These are phyloP conservation scores for Fratercula arctica DNA, from an alignment of 2,797 vertebrate genomes.

Conservation along the genomic window DNA sequence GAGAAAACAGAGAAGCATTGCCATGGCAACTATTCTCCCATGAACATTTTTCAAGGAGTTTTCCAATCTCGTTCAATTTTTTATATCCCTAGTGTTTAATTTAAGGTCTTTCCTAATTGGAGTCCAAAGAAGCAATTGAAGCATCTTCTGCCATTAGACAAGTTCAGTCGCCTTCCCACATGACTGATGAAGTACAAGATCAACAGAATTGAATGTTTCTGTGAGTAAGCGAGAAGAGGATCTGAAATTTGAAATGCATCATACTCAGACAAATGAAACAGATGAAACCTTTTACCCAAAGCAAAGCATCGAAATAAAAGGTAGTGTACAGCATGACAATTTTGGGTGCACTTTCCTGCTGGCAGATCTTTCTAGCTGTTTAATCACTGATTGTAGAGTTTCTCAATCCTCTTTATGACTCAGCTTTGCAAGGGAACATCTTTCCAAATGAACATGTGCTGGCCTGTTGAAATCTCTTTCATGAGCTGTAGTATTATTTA, in stretches of 20 bases:
- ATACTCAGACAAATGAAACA: background rate
- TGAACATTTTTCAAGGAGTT: background rate
- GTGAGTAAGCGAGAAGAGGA: background rate
- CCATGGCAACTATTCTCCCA: background rate
- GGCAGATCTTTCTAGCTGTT: background rate
- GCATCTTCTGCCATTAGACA: background rate
- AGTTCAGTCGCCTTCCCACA: background rate
- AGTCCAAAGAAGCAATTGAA: conserved; percentile 17
- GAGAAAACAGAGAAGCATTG: conserved; percentile 1
- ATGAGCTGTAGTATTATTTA: conserved; percentile 6
- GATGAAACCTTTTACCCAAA: conserved; percentile 15
- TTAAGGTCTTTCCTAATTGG: conserved; percentile 12
- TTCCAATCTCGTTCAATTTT: background rate
- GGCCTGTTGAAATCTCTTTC: conserved; percentile 4
- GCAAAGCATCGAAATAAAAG: background rate
- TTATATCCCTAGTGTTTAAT: background rate
- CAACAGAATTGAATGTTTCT: background rate
- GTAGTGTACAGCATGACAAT: background rate
- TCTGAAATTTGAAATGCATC: background rate
- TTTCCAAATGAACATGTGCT: conserved; percentile 22
- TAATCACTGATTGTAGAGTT: conserved; percentile 8
- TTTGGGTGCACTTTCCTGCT: background rate
- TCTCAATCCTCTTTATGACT: conserved; percentile 46
- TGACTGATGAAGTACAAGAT: background rate
- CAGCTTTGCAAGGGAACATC: conserved; percentile 19